Evolutionary conservation across 2,113 vertebrate genomes (phyloP), one percentile per base, ranked within the genome.

Genomic region (Junco hyemalis): DNA sequence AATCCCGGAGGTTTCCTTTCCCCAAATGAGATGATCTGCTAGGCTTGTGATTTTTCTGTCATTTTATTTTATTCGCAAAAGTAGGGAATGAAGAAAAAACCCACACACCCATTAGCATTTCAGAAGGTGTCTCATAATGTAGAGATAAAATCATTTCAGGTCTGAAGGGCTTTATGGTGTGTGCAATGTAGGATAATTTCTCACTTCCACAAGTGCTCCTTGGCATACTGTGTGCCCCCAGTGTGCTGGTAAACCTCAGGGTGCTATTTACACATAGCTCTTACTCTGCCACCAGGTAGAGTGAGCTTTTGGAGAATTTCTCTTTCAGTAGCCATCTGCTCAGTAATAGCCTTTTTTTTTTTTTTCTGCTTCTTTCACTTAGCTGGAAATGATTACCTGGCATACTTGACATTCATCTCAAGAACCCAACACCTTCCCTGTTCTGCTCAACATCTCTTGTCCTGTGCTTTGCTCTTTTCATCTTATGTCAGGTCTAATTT

Each of bases 361-460:
- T 12, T 40, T 8, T 21, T 45, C 20, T 45, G 44, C 17, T n/a
- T n/a, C 79, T 53, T 33, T 23, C 17, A 26, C 70, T 79, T 86
- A 66, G 45, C 42, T 93, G 81, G 63, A 87, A 93, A 60, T 93
- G 47, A 82, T 92, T 83, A 78, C 78, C 74, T 96, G 86, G 69
- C 65, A 64, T 90, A 73, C 36, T 61, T 94, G 63, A 47, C 68
- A n/a, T 90, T 93, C 61, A 35, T 86, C 36, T 68, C 31, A 76
- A 87, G 36, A 95, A 47, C 33, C 36, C n/a, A 77, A n/a, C 23
- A 5, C 63, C 89, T 80, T 93, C 60, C 50, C 65, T 88, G 36
- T 88, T 90, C 71, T 86, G 73, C 73, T 79, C 29, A 38, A 54
- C 70, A 79, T 95, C 54, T 61, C 86, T 91, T 72, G 79, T 94